Percentiles rank a stretch among this genome's conserved stretches.
phyloP scores from a whole-genome alignment of 2,797 vertebrate genomes.

The Spatula versicolor region DNA sequence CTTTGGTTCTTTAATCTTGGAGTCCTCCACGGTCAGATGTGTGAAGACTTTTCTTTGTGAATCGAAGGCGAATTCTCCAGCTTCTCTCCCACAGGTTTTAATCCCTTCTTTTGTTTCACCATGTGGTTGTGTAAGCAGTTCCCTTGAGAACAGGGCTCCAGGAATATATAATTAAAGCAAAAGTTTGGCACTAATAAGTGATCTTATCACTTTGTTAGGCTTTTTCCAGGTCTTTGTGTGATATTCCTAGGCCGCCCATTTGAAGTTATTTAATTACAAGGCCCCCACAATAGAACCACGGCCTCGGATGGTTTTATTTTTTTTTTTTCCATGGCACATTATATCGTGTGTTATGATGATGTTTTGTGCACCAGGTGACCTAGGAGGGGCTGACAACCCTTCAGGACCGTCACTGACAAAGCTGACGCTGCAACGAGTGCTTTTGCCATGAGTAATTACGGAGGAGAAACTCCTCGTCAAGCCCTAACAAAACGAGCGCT shows the following conservation, averaged over 20 bases:
- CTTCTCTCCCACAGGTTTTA: constrained; percentile 63
- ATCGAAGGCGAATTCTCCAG: constrained; percentile 34
- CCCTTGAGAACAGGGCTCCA: constrained; percentile 58
- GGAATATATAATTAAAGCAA: constrained; percentile 76
- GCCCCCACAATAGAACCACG: neutral
- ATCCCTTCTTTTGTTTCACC: constrained; percentile 76
- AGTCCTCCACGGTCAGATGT: neutral
- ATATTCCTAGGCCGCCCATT: constrained; percentile 6
- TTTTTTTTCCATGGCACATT: neutral
- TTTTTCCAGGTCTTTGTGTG: constrained; percentile 72
- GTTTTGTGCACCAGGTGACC: constrained; percentile 5
- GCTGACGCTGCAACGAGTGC: constrained; percentile 40
- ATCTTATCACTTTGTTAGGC: constrained; percentile 67
- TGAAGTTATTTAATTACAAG: constrained; percentile 70
- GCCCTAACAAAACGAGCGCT: neutral
- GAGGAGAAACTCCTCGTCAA: constrained; percentile 9
- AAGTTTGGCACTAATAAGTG: constrained; percentile 68
- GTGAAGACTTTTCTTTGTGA: constrained; percentile 10
- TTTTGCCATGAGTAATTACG: constrained; percentile 32
- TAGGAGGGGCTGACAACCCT: constrained; percentile 64
- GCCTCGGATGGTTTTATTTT: neutral
- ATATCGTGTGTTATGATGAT: neutral
- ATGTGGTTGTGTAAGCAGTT: constrained; percentile 71
- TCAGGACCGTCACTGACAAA: constrained; percentile 32
- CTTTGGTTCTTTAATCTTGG: neutral